Conservation (phyloP, 1,140 invertebrate genomes). For the Lerema accius region DNA sequence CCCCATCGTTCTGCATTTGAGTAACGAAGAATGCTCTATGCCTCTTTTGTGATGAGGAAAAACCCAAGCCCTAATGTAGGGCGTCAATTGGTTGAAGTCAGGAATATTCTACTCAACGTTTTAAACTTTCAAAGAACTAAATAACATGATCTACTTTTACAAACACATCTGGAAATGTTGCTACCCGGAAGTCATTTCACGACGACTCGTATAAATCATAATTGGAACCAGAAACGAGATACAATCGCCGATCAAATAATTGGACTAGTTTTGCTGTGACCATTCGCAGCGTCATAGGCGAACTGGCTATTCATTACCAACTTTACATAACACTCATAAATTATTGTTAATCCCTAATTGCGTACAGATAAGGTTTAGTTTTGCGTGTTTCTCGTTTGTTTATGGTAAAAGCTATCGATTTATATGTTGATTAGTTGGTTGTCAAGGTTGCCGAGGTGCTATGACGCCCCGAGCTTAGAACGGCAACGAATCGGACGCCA, state of each 20-base stretch:
- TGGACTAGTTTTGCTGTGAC: constrained; percentile 20
- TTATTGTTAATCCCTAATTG: background rate
- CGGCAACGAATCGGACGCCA: constrained; percentile 6
- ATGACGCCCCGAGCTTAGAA: constrained; percentile 19
- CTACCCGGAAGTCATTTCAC: constrained; percentile 15
- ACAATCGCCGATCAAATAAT: constrained; percentile 27
- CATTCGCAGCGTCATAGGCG: constrained; percentile 1
- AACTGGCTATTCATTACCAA: constrained; percentile 3
- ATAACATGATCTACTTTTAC: too few relatives aligned
- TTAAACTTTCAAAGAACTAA: too few relatives aligned
- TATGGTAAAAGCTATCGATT: constrained; percentile 21
- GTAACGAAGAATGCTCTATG: too few relatives aligned
- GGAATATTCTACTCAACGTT: too few relatives aligned
- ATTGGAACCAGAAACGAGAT: constrained; percentile 8
- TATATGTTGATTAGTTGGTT: constrained; percentile 27
- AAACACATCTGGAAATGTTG: background rate
- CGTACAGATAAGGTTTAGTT: constrained; percentile 2
- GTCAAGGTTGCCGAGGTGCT: constrained; percentile 26
- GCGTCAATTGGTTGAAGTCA: too few relatives aligned
- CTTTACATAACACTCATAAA: background rate
- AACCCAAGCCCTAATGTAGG: too few relatives aligned
- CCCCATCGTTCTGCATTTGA: too few relatives aligned
- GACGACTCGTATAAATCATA: constrained; percentile 19
- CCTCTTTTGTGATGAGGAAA: too few relatives aligned
- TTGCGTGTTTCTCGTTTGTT: background rate